Evolutionary conservation across 2,888 invertebrate genomes (phyloP), one percentile per base, ranked within the genome.

Genomic region (Drosophila robusta): DNA sequence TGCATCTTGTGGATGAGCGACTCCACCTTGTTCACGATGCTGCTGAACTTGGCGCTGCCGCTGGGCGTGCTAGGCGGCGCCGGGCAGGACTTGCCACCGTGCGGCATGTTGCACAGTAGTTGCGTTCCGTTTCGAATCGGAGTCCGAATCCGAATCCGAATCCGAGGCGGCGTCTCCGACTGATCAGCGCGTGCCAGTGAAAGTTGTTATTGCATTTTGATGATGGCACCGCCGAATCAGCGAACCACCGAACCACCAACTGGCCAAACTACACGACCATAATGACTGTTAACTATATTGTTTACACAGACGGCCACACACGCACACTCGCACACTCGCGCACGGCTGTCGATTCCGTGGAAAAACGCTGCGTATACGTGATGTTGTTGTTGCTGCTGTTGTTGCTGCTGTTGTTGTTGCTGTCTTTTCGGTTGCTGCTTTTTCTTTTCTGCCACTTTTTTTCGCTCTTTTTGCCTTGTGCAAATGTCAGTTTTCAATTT

Each of bases 21-120:
- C 63, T 91, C 91, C 56, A 91, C 90, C 58, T 91, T 91, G 65
- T 91, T 89, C 34, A 91, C 91, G 66, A 91, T 91, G 73, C 91
- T 90, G 81, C 89, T 91, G 61, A 91, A 87, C 71, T 91, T 41
- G 7, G 36, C 29, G 38, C 14, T 55, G 34, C 54, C 45, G 14
- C 45, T 8, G 14, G 5, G 4, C 18, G 29, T 22, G 51, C 14
- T 45, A 42, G 11, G 18, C 22, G 65, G 18, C 39, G 60, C 66
- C 34, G 70, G 71, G 52, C 66, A 66, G 73, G 82, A 84, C 38
- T 78, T 83, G 51, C 76, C 75, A 73, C 87, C 91, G 77, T 91
- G 90, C 63, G 92, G 90, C 92, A 92, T 91, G 70, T 62, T 72
- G 63, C 62, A 32, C 7, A 9, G 42, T 38, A 44, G 47, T 18